These are phyloP conservation scores for Brachypodius melanocephalos DNA, from an alignment of 2,113 vertebrate genomes.

Conservation along the genomic window DNA sequence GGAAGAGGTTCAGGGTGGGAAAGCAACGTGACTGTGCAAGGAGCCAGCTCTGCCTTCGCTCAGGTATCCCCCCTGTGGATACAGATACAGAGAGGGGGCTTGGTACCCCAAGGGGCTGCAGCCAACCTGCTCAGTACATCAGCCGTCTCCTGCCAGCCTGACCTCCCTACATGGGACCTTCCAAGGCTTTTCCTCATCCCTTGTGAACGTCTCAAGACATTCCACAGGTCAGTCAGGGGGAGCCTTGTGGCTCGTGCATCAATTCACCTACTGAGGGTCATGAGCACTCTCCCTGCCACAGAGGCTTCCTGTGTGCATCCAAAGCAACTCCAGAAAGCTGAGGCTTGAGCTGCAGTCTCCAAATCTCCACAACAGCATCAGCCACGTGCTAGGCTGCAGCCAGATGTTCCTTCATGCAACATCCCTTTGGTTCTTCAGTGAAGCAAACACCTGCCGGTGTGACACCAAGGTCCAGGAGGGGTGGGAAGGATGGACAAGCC, in stretches of 20 bases:
- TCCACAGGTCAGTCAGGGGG: neutral
- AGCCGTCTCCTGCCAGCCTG: neutral
- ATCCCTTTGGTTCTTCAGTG: neutral
- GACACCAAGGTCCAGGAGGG: neutral
- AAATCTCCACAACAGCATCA: neutral
- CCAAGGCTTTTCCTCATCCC: neutral
- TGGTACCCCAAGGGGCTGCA: neutral
- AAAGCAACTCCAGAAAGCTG: neutral
- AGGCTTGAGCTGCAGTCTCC: neutral
- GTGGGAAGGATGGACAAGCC: accelerated
- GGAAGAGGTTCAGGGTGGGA: neutral
- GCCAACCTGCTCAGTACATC: neutral
- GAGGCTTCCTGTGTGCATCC: neutral
- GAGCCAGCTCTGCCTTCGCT: neutral
- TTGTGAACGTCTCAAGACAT: neutral
- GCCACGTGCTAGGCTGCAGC: neutral
- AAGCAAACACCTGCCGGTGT: neutral
- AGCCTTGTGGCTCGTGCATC: neutral
- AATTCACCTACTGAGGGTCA: neutral
- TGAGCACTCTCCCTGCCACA: accelerated
- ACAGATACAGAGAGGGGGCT: accelerated
- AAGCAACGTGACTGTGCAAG: neutral
- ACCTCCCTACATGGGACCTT: neutral
- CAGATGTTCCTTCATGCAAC: neutral
- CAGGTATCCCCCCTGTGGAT: accelerated